Evolutionary conservation across 2,113 vertebrate species (phyloP), one percentile per base, ranked within the genome.

Genomic region (Microcebus tavaratra): DNA sequence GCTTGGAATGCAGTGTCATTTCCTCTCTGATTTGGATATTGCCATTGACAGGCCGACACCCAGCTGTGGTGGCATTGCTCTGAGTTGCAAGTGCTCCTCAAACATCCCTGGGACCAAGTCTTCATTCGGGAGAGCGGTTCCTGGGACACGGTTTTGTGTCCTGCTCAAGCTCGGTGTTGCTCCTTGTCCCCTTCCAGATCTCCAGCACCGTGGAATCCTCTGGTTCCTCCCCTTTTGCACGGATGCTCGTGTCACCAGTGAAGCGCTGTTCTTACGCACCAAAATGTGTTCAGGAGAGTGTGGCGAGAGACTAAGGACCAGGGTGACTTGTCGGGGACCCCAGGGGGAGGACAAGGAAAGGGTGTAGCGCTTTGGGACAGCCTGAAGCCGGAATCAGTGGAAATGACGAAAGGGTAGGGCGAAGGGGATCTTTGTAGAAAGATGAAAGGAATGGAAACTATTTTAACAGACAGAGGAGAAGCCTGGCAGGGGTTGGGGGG

Each of bases 21-120:
- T 97, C 93, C 97, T 97, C 70, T 97, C 83, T 82, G 84, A 92
- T 97, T 95, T 96, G 93, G 96, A 96, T 97, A 57, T 91, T 97
- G 85, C 96, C 90, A 82, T 97, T 92, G 95, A 73, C 72, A 95
- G 97, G 92, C 83, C 96, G 91, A 93, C 89, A 96, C 93, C 95
- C 96, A 85, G 68, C 0, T 0, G 57, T 72, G 3, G 75, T 82
- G 94, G 93, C 87, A 75, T 80, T 68, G 59, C 57, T 83, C 6
- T 25, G 39, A 88, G 80, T 59, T 93, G 12, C 34, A 65, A 81
- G 83, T 78, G 68, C 72, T 91, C 63, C 92, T 45, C 72, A 87
- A 3, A 59, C 57, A 34, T 59, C 63, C 63, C n/a, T 17, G n/a
- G 6, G 18, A 34, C 36, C 76, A 65, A 5, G 13, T n/a, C 80